Evolutionary conservation across 2,888 invertebrate species (phyloP).

Genomic region (Scaptomyza cyrtandrae): DNA sequence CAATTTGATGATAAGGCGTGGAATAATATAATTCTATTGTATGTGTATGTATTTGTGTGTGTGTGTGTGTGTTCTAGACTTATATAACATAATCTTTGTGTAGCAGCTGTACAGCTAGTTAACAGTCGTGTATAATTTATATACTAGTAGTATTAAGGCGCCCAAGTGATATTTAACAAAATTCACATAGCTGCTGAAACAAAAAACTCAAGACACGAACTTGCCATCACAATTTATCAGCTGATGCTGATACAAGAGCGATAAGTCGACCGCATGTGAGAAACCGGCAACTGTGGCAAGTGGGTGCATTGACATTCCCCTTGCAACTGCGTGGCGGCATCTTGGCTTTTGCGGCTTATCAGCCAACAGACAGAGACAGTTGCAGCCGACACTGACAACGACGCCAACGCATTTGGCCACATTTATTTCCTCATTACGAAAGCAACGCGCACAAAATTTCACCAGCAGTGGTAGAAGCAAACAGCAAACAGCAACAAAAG

Average conservation of each 20-base stretch:
- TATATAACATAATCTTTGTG: not conserved
- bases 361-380: conserved; percentile 11
- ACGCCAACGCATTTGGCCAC: conserved; percentile 72
- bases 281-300: conserved; percentile 32
- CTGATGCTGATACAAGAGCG: conserved; percentile 27
- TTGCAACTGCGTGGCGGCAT: conserved; percentile 17
- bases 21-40: not conserved
- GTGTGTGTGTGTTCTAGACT: conserved; percentile 1
- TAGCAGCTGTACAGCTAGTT: too few relatives aligned
- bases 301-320: conserved; percentile 61
- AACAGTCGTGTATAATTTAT: too few relatives aligned
- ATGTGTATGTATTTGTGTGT: conserved; percentile 1
- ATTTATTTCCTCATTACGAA: conserved; percentile 78
- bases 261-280: conserved; percentile 44
- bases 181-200: conserved; percentile 29
- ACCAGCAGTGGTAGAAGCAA: conserved; percentile 21
- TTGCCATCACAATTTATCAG: conserved; percentile 41
- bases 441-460: conserved; percentile 51
- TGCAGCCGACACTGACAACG: not conserved
- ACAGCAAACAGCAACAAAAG: conserved; percentile 41
- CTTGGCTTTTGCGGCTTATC: conserved; percentile 49
- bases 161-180: conserved; percentile 4
- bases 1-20: conserved; percentile 31
- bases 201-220: conserved; percentile 65
- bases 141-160: not conserved